Evolutionary conservation across 2,113 vertebrate genomes (phyloP), one percentile per base, ranked within the genome.

Genomic region (Prinia subflava): DNA sequence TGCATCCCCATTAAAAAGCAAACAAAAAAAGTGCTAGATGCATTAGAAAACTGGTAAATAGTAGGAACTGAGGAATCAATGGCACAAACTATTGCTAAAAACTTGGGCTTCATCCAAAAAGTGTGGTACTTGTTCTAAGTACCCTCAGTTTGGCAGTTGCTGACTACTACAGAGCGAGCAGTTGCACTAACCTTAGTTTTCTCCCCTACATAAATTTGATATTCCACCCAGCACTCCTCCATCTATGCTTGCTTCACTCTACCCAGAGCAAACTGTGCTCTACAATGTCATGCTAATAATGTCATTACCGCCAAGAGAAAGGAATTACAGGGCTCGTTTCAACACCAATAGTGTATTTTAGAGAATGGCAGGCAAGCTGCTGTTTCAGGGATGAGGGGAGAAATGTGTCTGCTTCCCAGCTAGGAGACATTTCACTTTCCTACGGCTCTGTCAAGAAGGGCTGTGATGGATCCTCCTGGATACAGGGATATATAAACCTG

Each of bases 261-360:
- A 6, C 84, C 74, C 87, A 65, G 57, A 87, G 62, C 20, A 82
- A 91, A 10, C 92, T 39, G 42, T 84, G 75, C 92, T 88, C 63
- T 62, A 44, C 90, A 87, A 35, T 83, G 82, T 80, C 59, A 73
- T 80, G 87, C 82, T 90, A 90, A 90, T 92, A 85, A 74, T 50
- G 87, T 67, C 93, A 86, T 94, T 91, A 80, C 67, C 6, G n/a
- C 85, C 42, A 47, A 67, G 63, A 95, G 84, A 95, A 93, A 88
- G 79, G 90, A 77, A 86, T 88, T 80, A 67, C 84, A 91, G 53
- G 75, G 93, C 67, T 83, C 3, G 6, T 96, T 96, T 90, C 75
- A 55, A 67, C 93, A 77, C 53, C 93, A 77, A 3, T 65, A 59
- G 39, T 65, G 78, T 69, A 55, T 67, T 90, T 80, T 62, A 83